Evolutionary conservation across 35 echinoderm and acorn worm species (phyloP).

Genomic region (Eucidaris tribuloides): DNA sequence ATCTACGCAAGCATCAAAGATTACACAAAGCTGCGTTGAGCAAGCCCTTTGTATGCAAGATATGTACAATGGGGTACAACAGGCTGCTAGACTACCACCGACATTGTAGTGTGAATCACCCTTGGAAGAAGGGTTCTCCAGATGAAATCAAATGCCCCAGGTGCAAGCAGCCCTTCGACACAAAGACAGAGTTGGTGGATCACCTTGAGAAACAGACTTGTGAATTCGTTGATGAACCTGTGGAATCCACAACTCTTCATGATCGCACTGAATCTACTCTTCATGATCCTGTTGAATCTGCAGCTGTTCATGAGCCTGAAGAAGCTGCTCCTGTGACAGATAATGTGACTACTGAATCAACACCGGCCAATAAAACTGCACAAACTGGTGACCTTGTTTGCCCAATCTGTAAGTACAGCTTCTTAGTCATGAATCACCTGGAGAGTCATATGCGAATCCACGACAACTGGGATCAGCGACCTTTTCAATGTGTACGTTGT

Average conservation of each 20-base stretch:
- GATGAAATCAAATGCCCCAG: not conserved
- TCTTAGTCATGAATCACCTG: not conserved
- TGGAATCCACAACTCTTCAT: not conserved
- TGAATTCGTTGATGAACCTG: constrained; percentile 8
- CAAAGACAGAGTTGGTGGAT: not conserved
- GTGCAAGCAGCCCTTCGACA: constrained; percentile 8
- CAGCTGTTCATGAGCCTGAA: not conserved
- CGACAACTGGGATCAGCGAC: constrained; percentile 16
- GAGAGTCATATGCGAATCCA: constrained; percentile 11
- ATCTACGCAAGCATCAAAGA: constrained; percentile 7
- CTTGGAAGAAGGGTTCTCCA: not conserved
- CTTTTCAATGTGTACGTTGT: not conserved
- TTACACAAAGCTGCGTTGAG: not conserved
- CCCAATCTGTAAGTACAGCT: not conserved
- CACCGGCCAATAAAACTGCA: not conserved
- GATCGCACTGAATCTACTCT: not conserved
- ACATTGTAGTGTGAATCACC: constrained; percentile 6
- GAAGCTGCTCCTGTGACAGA: not conserved
- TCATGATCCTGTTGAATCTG: not conserved
- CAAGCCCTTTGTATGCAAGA: constrained; percentile 23
- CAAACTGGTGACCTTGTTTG: not conserved
- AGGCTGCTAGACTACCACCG: constrained; percentile 9
- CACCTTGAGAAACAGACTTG: constrained; percentile 8
- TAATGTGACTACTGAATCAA: not conserved
- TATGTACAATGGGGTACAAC: not conserved